Evolutionary conservation across 2,113 vertebrate species (phyloP).

Genomic region (Apeltes quadracus): DNA sequence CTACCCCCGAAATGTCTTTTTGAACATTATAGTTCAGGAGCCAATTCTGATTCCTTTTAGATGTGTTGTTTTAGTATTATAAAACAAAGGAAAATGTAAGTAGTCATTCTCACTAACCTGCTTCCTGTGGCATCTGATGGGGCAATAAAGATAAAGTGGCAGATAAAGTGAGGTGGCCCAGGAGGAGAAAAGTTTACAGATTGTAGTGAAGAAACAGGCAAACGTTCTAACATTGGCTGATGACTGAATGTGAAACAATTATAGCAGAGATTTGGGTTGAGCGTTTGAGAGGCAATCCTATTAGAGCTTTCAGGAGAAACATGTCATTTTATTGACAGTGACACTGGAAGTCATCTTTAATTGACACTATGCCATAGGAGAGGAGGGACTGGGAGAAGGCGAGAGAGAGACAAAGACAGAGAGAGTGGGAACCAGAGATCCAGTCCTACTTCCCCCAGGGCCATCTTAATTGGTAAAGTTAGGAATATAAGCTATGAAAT

Average conservation of each 20-base stretch:
- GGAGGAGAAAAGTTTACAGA: constrained; percentile 20
- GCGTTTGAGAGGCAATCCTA: constrained; percentile 58
- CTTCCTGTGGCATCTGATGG: not conserved
- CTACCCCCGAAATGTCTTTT: not conserved
- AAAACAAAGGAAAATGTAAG: too few species aligned
- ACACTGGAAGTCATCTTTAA: constrained; percentile 73
- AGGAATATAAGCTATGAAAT: constrained; percentile 71
- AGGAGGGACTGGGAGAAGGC: constrained; percentile 26
- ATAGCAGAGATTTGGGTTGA: constrained; percentile 64
- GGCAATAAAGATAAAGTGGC: not conserved
- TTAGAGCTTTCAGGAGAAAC: constrained; percentile 68
- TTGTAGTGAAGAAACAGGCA: constrained; percentile 14
- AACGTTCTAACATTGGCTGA: constrained; percentile 57
- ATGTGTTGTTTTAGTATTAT: not conserved
- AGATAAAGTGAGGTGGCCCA: constrained; percentile 1
- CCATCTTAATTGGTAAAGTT: constrained; percentile 73
- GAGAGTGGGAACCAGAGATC: constrained; percentile 17
- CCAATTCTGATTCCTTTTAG: not conserved
- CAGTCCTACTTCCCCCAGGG: constrained; percentile 57
- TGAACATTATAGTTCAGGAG: not conserved
- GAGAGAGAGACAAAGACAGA: not conserved
- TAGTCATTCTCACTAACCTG: not conserved
- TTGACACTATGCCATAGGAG: constrained; percentile 68
- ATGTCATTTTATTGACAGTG: constrained; percentile 64
- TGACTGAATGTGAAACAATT: constrained; percentile 67